Evolutionary conservation across 35 echinoderm and acorn worm genomes (phyloP), one percentile per base, ranked within the genome.

Genomic region (Strongylocentrotus purpuratus): DNA sequence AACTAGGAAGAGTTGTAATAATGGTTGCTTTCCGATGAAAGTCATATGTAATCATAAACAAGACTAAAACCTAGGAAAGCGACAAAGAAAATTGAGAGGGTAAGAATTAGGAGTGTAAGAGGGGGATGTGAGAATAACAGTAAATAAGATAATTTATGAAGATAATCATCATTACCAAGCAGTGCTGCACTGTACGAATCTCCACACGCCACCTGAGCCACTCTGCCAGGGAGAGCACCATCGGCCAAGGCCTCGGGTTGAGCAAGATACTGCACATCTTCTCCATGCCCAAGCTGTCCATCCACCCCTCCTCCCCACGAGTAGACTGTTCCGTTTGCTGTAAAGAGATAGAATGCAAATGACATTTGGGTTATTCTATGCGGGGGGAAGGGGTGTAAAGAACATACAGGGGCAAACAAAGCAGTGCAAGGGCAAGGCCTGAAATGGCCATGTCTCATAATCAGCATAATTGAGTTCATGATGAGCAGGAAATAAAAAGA

Each of bases 271-370:
- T n/a, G 45, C 18, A 96, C 95, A 35, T 85, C 88, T 92, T 95
- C 86, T 33, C 98, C 97, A 94, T 97, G 97, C 2, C 98, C 98
- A 33, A 99, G 93, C 92, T 99, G 98, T 45, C 98, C 98, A 92
- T 97, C 95, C 31, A 61, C 46, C 45, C 98, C 98, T 94, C 93
- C 96, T 90, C 98, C 98, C 95, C 95, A 99, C 35, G 95, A 95
- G 94, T 99, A 99, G 14, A 99, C 96, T 35, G 96, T 96, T 61
- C 98, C 98, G 91, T 95, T 95, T 31, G 91, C 98, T 99, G 95
- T n/a, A 94, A 96, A 33, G 50, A 91, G 0, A 94, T 10, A 48
- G 20, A 47, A 93, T 93, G 65, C 0, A 94, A 32, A 86, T 35
- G 47, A 94, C 9, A 31, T 41, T 10, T 55, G 87, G 87, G 20